Evolutionary conservation across 2,797 vertebrate genomes (phyloP), one percentile per base, ranked within the genome.

Genomic region (Premnoplex brunnescens): DNA sequence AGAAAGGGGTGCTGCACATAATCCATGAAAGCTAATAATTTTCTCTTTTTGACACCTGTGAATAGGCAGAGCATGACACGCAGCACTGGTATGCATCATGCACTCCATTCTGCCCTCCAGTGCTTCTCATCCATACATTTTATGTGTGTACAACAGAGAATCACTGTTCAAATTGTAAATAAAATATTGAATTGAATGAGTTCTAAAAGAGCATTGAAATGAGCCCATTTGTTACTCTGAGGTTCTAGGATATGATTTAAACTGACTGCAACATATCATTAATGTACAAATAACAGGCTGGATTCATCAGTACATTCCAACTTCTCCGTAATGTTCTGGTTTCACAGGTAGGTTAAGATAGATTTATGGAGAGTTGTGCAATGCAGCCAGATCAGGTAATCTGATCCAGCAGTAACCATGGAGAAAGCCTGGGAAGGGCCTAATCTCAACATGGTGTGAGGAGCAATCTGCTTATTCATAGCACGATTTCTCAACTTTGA

Each of bases 21-120:
- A 90, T 62, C 62, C 58, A 36, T 23, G 24, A 84, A 75, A 94
- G 80, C 69, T 34, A 81, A 58, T 75, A 55, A 59, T 92, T 85
- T 89, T 88, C 71, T 87, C 77, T 91, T 87, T 89, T 88, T 72
- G 60, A 83, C 87, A 88, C 63, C 60, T 77, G 41, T 46, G 56
- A 89, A 64, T 39, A 88, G 44, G 64, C 83, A 76, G 20, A 52
- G 48, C 12, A 3, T 59, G 69, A 82, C 49, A 79, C 1, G 3
- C 26, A 46, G 46, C 0, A 2, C 26, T 76, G 60, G 58, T 27
- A 81, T 69, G 76, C 34, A 93, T 15, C 15, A 66, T 32, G 73
- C 72, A 44, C 51, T 52, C 67, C 0, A 0, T 72, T 76, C 80
- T 90, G 67, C 46, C 66, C 62, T 88, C 23, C 13, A 9, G 77